Percentiles rank a stretch among this genome's conserved stretches.
Evolutionary conservation across 2,113 vertebrate genomes (phyloP).

Genomic region (Mastomys coucha): DNA sequence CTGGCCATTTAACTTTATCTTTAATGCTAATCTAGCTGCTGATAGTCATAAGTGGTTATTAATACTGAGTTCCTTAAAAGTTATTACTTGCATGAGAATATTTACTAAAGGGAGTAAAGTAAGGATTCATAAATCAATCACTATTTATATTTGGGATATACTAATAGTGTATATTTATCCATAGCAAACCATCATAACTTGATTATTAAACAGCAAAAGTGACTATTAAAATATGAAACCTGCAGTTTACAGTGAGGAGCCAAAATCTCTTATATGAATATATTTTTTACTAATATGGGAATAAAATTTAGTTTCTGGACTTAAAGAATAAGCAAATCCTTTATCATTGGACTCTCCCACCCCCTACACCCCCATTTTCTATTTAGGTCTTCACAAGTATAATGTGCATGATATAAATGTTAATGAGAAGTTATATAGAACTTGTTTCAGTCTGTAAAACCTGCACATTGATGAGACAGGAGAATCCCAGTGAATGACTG

Average conservation of each 20-base stretch:
- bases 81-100: conserved; percentile 35
- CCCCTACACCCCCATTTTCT: too few species aligned
- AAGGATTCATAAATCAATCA: neutral
- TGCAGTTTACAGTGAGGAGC: neutral
- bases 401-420: neutral
- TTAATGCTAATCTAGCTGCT: neutral
- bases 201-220: conserved; percentile 25
- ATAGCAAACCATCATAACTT: conserved; percentile 5
- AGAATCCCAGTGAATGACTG: neutral
- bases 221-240: conserved; percentile 29
- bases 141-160: conserved; percentile 30
- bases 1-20: conserved; percentile 35
- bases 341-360: neutral
- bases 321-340: conserved; percentile 44
- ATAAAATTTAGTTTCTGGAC: conserved; percentile 47
- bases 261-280: neutral
- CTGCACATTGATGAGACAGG: neutral
- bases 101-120: conserved; percentile 52
- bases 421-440: neutral
- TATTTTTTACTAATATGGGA: conserved; percentile 42
- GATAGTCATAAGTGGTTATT: neutral
- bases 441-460: neutral
- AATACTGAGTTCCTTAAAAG: conserved; percentile 30
- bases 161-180: neutral
- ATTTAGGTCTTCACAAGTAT: neutral